phyloP scores from a whole-genome alignment of 2,113 vertebrate genomes.

The Grantiella picta region DNA sequence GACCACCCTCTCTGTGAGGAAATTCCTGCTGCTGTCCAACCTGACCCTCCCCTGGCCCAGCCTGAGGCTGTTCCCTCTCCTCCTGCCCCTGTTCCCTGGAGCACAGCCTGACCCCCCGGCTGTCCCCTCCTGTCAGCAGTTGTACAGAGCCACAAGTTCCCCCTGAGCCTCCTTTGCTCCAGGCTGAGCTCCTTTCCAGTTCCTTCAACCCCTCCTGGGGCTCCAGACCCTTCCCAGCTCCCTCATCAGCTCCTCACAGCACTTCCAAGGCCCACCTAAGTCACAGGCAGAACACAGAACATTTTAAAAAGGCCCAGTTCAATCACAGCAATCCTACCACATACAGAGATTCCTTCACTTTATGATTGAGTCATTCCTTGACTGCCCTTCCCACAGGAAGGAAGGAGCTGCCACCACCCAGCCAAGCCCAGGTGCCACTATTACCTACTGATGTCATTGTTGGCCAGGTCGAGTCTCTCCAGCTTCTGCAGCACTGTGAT shows the following conservation, averaged over 20 bases:
- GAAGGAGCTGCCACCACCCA: neutral
- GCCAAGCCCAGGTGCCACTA: neutral
- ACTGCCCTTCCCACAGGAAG: neutral
- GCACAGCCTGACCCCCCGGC: neutral
- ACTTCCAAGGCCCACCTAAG: neutral
- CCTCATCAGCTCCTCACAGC: neutral
- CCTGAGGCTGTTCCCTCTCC: neutral
- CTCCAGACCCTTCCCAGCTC: neutral
- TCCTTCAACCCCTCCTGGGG: neutral
- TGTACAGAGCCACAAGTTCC: neutral
- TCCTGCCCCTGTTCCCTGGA: neutral
- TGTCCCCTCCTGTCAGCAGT: neutral
- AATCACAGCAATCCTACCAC: neutral
- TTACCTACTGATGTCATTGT: slow-evolving; percentile 93
- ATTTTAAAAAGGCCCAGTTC: neutral
- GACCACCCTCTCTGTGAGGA: rapidly evolving
- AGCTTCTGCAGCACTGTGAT: slow-evolving; percentile 81
- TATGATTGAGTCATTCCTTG: neutral
- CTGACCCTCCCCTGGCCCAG: neutral
- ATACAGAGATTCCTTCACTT: neutral
- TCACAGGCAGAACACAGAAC: neutral
- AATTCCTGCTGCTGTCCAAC: rapidly evolving
- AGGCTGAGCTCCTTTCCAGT: neutral
- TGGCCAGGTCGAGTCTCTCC: slow-evolving; percentile 89
- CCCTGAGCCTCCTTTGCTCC: neutral